Evolutionary conservation across 1,140 invertebrate species (phyloP).

Genomic region (Dolichoris vasculosae): DNA sequence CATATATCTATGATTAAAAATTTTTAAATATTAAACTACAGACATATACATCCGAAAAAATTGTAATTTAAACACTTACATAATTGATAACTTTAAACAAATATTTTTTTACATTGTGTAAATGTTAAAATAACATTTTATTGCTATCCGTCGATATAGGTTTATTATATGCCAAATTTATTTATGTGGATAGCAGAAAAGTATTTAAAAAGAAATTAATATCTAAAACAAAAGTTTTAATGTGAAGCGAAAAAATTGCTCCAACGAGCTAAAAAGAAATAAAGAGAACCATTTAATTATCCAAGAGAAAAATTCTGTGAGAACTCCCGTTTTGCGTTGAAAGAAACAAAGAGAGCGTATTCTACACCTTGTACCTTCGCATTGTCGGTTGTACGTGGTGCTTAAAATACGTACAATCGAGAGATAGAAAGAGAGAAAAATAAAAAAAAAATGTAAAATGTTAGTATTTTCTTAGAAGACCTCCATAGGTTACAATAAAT

Average conservation of each 20-base stretch:
- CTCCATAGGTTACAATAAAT: background rate
- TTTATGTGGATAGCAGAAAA: background rate
- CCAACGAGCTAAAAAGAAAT: background rate
- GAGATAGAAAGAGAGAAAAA: background rate
- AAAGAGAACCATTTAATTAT: slow-evolving; percentile 29
- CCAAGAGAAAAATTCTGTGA: slow-evolving; percentile 36
- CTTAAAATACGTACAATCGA: background rate
- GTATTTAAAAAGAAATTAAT: background rate
- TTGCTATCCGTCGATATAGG: too few relatives aligned
- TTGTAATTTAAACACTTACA: too few relatives aligned
- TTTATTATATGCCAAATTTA: background rate
- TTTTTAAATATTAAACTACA: too few relatives aligned
- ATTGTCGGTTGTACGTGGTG: slow-evolving; percentile 7
- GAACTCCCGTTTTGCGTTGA: slow-evolving; percentile 30
- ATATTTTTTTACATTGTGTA: too few relatives aligned
- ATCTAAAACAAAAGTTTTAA: background rate
- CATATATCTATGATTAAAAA: too few relatives aligned
- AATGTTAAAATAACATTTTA: too few relatives aligned
- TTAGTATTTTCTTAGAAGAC: background rate
- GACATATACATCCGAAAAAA: too few relatives aligned
- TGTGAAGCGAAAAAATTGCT: background rate
- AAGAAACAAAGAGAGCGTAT: slow-evolving; percentile 34
- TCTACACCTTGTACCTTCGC: slow-evolving; percentile 42
- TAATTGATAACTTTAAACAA: too few relatives aligned
- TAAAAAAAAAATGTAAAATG: background rate